Base-by-base conservation (phyloP, 2,888 invertebrate genomes). In the Chorisops tibialis region DNA sequence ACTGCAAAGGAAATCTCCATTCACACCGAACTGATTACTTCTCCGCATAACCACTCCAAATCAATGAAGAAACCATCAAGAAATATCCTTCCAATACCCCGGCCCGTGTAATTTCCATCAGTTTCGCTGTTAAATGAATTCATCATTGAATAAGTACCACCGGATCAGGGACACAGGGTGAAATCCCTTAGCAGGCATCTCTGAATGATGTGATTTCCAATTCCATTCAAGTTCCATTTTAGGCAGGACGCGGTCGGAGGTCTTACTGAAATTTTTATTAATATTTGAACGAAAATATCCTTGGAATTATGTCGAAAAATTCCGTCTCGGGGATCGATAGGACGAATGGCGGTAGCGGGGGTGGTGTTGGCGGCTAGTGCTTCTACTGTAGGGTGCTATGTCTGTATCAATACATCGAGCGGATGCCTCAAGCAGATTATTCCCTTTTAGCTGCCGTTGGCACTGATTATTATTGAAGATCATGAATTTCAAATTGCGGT, bases 401-500 rank as follows among this genome's bases (percentile, higher is more conserved):
- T 30, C 9, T 30, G 30, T 9, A 7, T 30, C 30, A 30, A 30
- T 30, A 30, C 30, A 9, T 30, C 30, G 30, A 30, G n/a, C n/a
- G 30, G 30, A 30, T n/a, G 41, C 41, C 41, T 41, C 16, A n/a
- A 16, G 41, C 16, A 16, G 7, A 41, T 41, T 41, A 41, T 41
- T n/a, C 14, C 41, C 41, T 41, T 41, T 41, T 41, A 12, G 41
- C 41, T 41, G 41, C 41, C 41, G 41, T 14, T 16, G n/a, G 41
- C 41, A 41, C 14, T 41, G 41, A 41, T 41, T 41, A 41, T 41
- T 41, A 41, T 41, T 16, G 41, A 41, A 41, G 41, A 16, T 41
- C 41, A 41, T 41, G 41, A 41, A 41, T 41, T 41, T 41, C 41
- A 41, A n/a, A 41, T 41, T 41, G 41, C 41, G 41, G n/a, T 41